Base-by-base conservation (phyloP, 2,113 vertebrate genomes). In the Regulus satrapa region DNA sequence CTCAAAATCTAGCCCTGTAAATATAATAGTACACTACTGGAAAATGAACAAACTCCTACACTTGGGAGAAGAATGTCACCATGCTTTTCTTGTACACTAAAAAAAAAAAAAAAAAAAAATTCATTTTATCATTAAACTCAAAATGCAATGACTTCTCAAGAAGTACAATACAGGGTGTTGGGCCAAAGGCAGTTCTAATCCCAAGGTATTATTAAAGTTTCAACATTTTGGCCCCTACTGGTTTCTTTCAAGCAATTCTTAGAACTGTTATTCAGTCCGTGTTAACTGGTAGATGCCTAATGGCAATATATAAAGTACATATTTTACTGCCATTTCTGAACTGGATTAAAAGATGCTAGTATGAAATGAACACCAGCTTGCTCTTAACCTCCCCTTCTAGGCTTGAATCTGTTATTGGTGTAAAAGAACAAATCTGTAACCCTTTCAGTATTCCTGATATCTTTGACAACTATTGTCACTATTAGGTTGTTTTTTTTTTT, bases 151-250 rank as follows among this genome's bases (percentile, higher is more conserved):
- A 80, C 36, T 76, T 91, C 43, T 95, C 46, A 80, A 91, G 74
- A 73, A 75, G 78, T 59, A 74, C 19, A 71, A 76, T 66, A 84
- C 43, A 45, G 54, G 20, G 14, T 77, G 49, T 77, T 62, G 91
- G 69, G 61, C 87, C 87, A 89, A 95, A 78, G 52, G 29, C 41
- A 77, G 24, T 87, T 87, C 81, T 87, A 64, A 92, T 75, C 56
- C 58, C 40, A 85, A 93, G 52, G 46, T 89, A 89, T 89, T 85
- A 94, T 81, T 91, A 67, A 93, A 81, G 36, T 94, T 95, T 91
- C 64, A 85, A 78, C 77, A 75, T 91, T 91, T 89, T 87, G 84
- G 73, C 74, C 69, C 55, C 61, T 62, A 78, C 69, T 1, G 0
- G 55, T 85, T 89, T 91, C 29, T 94, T 95, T 87, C 48, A 74